Percentiles rank a stretch among this genome's conserved stretches.
These are phyloP conservation scores for Ommatoiulus sabulosus DNA, from an alignment of 2,888 invertebrate genomes.

Conservation along the genomic window DNA sequence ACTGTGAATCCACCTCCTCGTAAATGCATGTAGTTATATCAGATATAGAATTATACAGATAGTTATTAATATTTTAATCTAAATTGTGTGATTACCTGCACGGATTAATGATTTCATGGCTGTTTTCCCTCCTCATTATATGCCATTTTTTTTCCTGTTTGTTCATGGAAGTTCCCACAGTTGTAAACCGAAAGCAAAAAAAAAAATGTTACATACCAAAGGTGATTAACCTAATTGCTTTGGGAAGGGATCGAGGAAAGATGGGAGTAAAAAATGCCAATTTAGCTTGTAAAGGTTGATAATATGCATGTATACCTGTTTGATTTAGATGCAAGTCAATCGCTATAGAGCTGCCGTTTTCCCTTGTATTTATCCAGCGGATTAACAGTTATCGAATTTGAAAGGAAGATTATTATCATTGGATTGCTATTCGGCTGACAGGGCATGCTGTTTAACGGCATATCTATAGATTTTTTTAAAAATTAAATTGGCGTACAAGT, in stretches of 20 bases:
- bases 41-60: not conserved
- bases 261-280: conserved; percentile 35
- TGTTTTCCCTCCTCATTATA: conserved; percentile 48
- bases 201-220: conserved; percentile 42
- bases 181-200: conserved; percentile 32
- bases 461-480: not conserved
- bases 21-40: not conserved
- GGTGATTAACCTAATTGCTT: conserved; percentile 48
- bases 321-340: conserved; percentile 38
- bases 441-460: not conserved
- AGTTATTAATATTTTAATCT: conserved; percentile 38
- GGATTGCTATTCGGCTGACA: not conserved
- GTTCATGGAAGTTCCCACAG: conserved; percentile 45
- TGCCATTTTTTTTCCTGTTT: conserved; percentile 32
- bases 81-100: conserved; percentile 42
- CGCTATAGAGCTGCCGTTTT: not conserved
- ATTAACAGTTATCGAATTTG: conserved; percentile 37
- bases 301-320: conserved; percentile 29
- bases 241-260: conserved; percentile 37
- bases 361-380: not conserved
- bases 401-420: not conserved
- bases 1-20: not conserved
- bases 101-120: conserved; percentile 45
- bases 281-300: conserved; percentile 6
- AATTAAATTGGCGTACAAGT: not conserved